Base-by-base conservation (phyloP, 2,888 invertebrate genomes). In the Acanthosepion esculentum region DNA sequence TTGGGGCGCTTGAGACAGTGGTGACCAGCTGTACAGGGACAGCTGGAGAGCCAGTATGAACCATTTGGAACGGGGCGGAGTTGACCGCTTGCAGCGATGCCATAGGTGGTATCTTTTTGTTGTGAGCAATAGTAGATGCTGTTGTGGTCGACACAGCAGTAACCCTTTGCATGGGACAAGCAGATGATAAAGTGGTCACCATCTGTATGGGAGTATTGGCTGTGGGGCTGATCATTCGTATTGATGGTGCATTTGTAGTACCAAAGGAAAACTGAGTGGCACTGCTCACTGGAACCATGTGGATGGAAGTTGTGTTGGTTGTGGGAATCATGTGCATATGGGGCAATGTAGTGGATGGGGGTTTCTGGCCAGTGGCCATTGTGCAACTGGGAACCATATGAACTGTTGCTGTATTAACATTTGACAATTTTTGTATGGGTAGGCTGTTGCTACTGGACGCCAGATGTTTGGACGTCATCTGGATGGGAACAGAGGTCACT, bases 361-460 rank as follows among this genome's bases (percentile, higher is more conserved):
- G 10, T 53, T 93, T 93, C 18, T 93, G 93, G 18, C 93, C 93
- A 48, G 93, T 93, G 48, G 93, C 93, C 48, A 93, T 53, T n/a
- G 93, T 93, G 48, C 93, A 93, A 93, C 93, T 93, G 50, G 93
- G 93, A 50, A 93, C 93, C 93, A 93, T 93, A 93, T 93, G 93
- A 93, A 53, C 93, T 53, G 93, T 93, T 53, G 93, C 93, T 26
- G 93, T 93, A 33, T 93, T 93, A 15, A 53, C 93, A 29, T 93
- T 93, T 29, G 93, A 48, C 93, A 93, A 53, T 53, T 93, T 93
- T 15, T 93, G 93, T 48, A 93, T 53, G 29, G 93, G 93, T 53
- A 93, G n/a, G n/a, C 93, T 93, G 93, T 93, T 93, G 93, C 93
- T 53, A 29, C 50, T 93, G 93, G 93, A 53, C 50, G 20, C 93